Conservation (phyloP, 2,888 invertebrate species). For the Ophonus ardosiacus region DNA sequence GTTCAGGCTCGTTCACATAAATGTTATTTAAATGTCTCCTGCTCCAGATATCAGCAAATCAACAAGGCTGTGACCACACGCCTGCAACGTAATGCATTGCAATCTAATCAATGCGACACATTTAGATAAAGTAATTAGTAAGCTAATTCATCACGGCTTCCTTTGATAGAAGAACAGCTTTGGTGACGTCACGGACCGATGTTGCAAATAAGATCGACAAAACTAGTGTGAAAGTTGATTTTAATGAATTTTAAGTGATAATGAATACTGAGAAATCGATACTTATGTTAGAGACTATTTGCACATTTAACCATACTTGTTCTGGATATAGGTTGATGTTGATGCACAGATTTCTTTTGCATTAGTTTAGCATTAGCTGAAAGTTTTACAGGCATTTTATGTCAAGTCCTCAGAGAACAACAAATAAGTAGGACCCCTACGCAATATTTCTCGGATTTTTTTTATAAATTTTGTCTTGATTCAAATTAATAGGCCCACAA, state of each 20-base stretch:
- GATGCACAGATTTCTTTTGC: slow-evolving; percentile 14
- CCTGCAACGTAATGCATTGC: neutral
- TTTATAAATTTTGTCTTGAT: too few relatives aligned
- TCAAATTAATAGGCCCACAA: too few relatives aligned
- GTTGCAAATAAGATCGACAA: slow-evolving; percentile 1
- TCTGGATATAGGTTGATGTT: slow-evolving; percentile 4
- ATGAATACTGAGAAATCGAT: slow-evolving; percentile 32
- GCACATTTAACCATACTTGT: neutral
- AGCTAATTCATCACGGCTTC: slow-evolving; percentile 49
- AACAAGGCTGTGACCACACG: slow-evolving; percentile 40
- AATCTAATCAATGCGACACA: slow-evolving; percentile 53
- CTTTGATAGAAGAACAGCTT: slow-evolving; percentile 23
- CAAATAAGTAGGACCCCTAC: neutral
- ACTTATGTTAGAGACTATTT: slow-evolving; percentile 4
- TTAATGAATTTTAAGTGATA: slow-evolving; percentile 41
- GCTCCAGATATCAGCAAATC: slow-evolving; percentile 37
- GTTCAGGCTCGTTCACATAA: neutral
- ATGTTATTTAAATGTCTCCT: slow-evolving; percentile 26
- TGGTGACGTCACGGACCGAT: slow-evolving; percentile 20
- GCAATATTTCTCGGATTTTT: too few relatives aligned
- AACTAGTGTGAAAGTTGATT: slow-evolving; percentile 45
- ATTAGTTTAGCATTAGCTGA: neutral
- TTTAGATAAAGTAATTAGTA: slow-evolving; percentile 58
- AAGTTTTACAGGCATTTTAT: neutral
- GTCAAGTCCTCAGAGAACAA: neutral